These are phyloP conservation scores for Schizaphis graminum DNA, from an alignment of 2,888 invertebrate species.

Conservation along the genomic window DNA sequence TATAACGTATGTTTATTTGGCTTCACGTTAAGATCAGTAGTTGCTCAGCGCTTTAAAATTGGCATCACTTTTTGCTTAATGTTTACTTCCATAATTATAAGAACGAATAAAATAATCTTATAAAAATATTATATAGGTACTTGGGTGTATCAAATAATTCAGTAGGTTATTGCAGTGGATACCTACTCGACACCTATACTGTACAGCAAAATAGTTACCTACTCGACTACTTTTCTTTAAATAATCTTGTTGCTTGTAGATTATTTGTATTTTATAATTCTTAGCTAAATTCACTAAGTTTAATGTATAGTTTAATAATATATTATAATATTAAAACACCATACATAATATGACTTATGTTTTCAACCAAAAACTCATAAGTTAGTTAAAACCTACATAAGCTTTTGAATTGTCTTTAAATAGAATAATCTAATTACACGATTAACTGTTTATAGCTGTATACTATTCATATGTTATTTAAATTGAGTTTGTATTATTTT, in stretches of 20 bases:
- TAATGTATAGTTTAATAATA: neutral
- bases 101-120: too few relatives aligned
- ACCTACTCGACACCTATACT: neutral
- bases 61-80: too few relatives aligned
- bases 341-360: too few relatives aligned
- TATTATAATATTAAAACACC: too few relatives aligned
- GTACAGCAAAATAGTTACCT: neutral
- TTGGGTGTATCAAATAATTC: too few relatives aligned
- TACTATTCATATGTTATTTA: neutral
- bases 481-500: neutral
- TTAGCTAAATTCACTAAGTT: neutral
- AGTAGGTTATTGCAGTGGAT: too few relatives aligned
- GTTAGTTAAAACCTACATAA: neutral
- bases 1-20: too few relatives aligned
- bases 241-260: neutral
- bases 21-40: too few relatives aligned
- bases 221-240: neutral
- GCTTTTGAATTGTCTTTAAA: neutral
- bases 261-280: neutral
- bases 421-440: neutral
- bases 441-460: neutral
- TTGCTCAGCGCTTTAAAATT: too few relatives aligned
- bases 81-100: too few relatives aligned
- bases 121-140: too few relatives aligned
- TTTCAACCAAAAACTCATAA: neutral